Percentiles rank a stretch among this genome's conserved stretches.
Conservation (phyloP, 2,888 invertebrate species). For the Dysmachus trigonus region DNA sequence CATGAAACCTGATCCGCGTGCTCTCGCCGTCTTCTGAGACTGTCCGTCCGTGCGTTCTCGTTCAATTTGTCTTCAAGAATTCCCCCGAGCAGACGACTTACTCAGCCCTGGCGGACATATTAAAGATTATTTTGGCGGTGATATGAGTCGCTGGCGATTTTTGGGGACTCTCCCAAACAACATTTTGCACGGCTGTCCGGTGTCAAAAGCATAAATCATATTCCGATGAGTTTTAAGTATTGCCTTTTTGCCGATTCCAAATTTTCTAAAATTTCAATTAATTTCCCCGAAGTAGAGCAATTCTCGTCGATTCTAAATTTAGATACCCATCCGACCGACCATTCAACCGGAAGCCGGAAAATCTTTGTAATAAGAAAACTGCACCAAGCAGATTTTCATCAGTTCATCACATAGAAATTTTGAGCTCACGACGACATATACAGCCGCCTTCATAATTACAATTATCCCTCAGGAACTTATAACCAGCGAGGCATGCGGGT, state of each 20-base stretch:
- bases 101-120: neutral
- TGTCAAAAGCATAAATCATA: constrained; percentile 21
- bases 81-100: neutral
- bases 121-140: neutral
- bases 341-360: constrained; percentile 29
- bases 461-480: neutral
- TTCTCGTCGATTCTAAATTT: constrained; percentile 1
- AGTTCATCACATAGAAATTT: neutral
- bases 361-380: neutral
- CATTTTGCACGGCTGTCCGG: neutral
- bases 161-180: neutral
- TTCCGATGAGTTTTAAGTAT: neutral
- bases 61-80: neutral
- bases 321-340: neutral
- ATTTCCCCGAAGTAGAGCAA: constrained; percentile 3
- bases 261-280: constrained; percentile 13
- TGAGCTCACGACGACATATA: too few species aligned
- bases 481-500: neutral
- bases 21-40: neutral
- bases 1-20: constrained; percentile 9
- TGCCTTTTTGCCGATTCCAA: neutral
- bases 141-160: neutral
- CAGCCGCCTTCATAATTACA: neutral
- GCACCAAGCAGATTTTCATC: neutral
- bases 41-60: neutral